Percentiles rank a stretch among this genome's conserved stretches.
Evolutionary conservation across 2,888 invertebrate genomes (phyloP).

Genomic region (Temnothorax ravouxi): DNA sequence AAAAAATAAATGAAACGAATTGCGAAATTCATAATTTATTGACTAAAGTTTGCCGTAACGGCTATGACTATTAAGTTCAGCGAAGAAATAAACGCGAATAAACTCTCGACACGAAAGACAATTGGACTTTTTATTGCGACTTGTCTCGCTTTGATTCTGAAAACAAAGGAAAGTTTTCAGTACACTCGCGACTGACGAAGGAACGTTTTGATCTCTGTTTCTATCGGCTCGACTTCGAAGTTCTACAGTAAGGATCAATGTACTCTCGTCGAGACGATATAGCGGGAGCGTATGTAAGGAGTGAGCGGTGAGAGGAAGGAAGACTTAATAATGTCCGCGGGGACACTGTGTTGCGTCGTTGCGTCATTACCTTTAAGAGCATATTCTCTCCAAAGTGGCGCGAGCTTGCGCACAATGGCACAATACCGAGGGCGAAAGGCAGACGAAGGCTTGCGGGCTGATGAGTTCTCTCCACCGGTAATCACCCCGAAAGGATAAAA

Average conservation of each 20-base stretch:
- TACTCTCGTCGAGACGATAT: neutral
- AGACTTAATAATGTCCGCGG: slow-evolving; percentile 76
- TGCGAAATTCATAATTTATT: neutral
- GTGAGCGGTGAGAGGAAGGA: slow-evolving; percentile 51
- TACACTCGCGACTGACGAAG: neutral
- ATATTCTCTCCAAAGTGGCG: slow-evolving; percentile 77
- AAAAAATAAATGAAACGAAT: neutral
- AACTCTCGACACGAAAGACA: neutral
- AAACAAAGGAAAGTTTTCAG: neutral
- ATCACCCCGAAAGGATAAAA: slow-evolving; percentile 70
- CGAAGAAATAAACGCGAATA: neutral
- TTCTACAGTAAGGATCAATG: slow-evolving; percentile 19
- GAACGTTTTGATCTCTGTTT: neutral
- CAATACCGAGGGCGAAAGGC: slow-evolving; percentile 51
- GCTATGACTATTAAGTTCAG: neutral
- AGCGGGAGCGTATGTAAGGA: slow-evolving; percentile 17
- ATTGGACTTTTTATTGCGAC: slow-evolving; percentile 1
- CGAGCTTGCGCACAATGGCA: slow-evolving; percentile 63
- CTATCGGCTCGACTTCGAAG: neutral
- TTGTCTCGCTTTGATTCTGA: neutral
- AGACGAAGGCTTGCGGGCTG: slow-evolving; percentile 36
- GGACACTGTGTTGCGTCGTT: slow-evolving; percentile 61
- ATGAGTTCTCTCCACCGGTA: slow-evolving; percentile 59
- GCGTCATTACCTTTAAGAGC: slow-evolving; percentile 79
- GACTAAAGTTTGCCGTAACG: neutral